Percentiles rank a stretch among this genome's conserved stretches.
Conservation (phyloP, 2,888 invertebrate genomes). For the Cinara cedri region DNA sequence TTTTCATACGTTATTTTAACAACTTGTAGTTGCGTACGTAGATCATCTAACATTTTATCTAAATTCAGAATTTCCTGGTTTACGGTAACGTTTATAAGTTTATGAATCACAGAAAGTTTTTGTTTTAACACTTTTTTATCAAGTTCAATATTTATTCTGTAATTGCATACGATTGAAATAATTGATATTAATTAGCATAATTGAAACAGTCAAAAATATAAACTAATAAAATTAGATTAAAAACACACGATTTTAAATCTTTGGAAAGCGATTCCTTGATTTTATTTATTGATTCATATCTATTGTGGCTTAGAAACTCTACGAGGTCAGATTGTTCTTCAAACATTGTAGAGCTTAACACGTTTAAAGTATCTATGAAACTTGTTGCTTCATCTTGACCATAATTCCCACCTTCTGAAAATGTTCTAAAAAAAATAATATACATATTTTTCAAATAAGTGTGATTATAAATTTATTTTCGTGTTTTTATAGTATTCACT, state of each 20-base stretch:
- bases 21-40: background rate
- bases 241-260: constrained; percentile 14
- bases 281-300: background rate
- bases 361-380: background rate
- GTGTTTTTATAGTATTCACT: background rate
- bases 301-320: background rate
- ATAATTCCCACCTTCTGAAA: constrained; percentile 33
- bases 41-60: background rate
- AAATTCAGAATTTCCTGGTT: constrained; percentile 22
- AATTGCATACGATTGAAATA: background rate
- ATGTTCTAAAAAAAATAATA: constrained; percentile 1
- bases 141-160: background rate
- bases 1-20: background rate
- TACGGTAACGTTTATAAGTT: background rate
- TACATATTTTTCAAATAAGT: background rate
- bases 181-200: too few relatives aligned
- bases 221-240: too few relatives aligned
- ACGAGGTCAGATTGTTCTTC: background rate
- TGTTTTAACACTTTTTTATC: background rate
- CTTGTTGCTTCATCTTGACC: background rate
- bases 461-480: background rate
- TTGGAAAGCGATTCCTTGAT: background rate
- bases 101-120: background rate
- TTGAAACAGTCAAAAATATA: too few relatives aligned
- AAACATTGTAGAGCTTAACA: background rate